Conservation (phyloP, 1,140 invertebrate genomes). For the Heliothis virescens region DNA sequence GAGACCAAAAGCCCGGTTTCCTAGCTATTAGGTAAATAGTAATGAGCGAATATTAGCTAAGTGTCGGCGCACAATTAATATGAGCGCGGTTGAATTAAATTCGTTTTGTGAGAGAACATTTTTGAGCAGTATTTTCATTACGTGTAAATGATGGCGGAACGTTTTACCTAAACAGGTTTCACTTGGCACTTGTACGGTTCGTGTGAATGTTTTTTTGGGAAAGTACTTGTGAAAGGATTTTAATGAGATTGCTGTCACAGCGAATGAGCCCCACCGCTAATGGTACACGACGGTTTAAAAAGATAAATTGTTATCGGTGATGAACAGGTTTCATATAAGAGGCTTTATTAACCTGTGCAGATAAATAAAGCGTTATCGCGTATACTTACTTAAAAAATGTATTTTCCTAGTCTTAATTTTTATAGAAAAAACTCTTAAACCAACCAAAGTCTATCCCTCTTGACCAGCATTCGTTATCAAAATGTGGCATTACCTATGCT, state of each 20-base stretch:
- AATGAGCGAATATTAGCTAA: constrained; percentile 18
- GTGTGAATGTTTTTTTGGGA: background rate
- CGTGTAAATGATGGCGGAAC: constrained; percentile 18
- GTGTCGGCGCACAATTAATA: constrained; percentile 3
- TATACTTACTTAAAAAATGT: no score
- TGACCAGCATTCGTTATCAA: no score
- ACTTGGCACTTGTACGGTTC: background rate
- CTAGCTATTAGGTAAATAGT: constrained; percentile 2
- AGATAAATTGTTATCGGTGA: background rate
- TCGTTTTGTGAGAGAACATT: background rate
- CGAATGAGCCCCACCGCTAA: background rate
- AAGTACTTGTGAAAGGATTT: constrained; percentile 12
- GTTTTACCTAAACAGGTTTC: constrained; percentile 24
- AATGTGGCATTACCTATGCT: no score
- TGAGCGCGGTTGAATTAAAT: background rate
- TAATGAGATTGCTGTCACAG: constrained; percentile 24
- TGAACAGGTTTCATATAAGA: no score
- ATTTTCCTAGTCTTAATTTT: no score
- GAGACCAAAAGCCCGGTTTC: constrained; percentile 1
- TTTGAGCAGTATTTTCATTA: constrained; percentile 28
- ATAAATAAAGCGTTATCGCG: no score
- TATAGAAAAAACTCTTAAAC: no score
- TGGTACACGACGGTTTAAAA: background rate
- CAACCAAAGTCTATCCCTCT: no score
- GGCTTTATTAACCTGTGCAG: no score